Evolutionary conservation across 2,797 vertebrate species (phyloP), one percentile per base, ranked within the genome.

Genomic region (Poecilia velifera): DNA sequence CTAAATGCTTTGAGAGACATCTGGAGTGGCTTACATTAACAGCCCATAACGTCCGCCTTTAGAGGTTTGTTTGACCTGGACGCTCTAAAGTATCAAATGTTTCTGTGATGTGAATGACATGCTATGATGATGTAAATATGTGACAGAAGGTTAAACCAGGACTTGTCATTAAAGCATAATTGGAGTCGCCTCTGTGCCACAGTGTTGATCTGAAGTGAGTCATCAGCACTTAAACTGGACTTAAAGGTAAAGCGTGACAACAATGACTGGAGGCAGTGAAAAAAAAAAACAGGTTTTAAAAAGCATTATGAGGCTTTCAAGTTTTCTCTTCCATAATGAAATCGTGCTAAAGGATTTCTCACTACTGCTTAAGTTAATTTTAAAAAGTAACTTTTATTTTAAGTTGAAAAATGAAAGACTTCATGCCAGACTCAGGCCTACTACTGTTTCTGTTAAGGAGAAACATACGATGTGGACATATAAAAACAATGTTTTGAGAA

Each of bases 161-260:
- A 77, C 79, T 82, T 86, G 82, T 92, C 86, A 91, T 91, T 89
- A 87, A 84, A 76, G 78, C 76, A 66, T 91, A 92, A 93, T 92
- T 88, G 92, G 86, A 84, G 81, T 81, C 82, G 80, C 66, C 77
- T 90, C 81, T 83, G 77, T 87, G 84, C 82, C 49, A 78, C 87
- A 87, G 28, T 87, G 80, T 88, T 88, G 82, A 82, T 80, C 79
- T 80, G 84, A 91, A 91, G 93, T 95, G 92, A 90, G 78, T 92
- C 91, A 87, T 88, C 74, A 76, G 62, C 57, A 72, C 25, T 43
- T 84, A 78, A 84, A 68, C 78, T 66, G 45, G 72, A 82, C 62
- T 76, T 78, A 74, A 86, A 86, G 83, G 79, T 51, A 77, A 79
- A 49, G 31, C 16, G 2, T 66, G 20, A 66, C 6, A 39, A 22